Base-by-base conservation (phyloP, 1,140 invertebrate species). In the Orchestia grillus region DNA sequence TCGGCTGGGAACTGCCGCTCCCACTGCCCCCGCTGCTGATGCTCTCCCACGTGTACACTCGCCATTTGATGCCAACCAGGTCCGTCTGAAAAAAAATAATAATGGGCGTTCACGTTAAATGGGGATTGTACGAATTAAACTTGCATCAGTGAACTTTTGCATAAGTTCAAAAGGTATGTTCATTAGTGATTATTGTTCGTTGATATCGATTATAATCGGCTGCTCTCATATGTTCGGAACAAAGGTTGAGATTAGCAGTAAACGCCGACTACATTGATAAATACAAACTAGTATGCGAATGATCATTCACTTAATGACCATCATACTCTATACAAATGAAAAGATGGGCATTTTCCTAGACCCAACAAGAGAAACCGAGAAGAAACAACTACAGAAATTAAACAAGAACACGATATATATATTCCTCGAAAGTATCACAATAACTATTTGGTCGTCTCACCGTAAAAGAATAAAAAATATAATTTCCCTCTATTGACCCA, bases 31-130 rank as follows among this genome's bases (percentile, higher is more conserved):
- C 96, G 77, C 96, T 95, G 88, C 97, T 97, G 47, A 8, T 53
- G 97, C 97, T 97, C 97, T 97, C 97, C 98, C 97, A 98, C 98
- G 97, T 98, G 97, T 88, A 97, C 97, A 97, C 98, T 97, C 99
- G 98, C 99, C 99, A 99, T 99, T 99, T 99, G 97, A 99, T 99
- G 97, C 99, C 99, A 98, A 99, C 99, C 97, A 99, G 98, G 98
- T 99, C 99, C 97, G 99, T 99, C 99, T 99, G 98, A 42, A 77
- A 15, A 36, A 36, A 28, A 77, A 36, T 3, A 77, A 77, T 19
- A 3, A 36, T 3, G 62, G 3, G 62, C 62, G 62, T 36, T 77
- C 28, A 36, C 28, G 62, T 77, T 77, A 77, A 77, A 77, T 77
- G 28, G 15, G 36, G 28, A 28, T 28, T 36, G 15, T 15, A 36